Base-by-base conservation (phyloP, 2,113 vertebrate species). In the Psittacus erithacus region DNA sequence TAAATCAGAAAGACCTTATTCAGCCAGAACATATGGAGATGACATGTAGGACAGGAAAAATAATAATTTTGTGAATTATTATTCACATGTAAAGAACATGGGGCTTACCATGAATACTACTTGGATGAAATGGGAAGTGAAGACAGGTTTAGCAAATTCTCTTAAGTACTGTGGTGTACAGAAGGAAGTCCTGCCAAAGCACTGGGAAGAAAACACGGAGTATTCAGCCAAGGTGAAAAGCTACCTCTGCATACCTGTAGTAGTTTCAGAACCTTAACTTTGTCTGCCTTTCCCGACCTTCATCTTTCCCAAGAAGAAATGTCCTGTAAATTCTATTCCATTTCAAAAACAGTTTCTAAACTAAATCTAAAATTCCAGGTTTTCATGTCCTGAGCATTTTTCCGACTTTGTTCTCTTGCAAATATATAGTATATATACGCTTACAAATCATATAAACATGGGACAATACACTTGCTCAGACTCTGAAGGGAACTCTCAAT, bases 61-160 rank as follows among this genome's bases (percentile, higher is more conserved):
- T 33, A 29, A 11, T 84, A 47, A 70, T 87, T 13, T 13, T 43
- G 15, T 74, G 64, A 55, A 55, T 20, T 55, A 55, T 55, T 20
- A 55, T 33, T 55, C 53, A 20, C 31, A 20, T 55, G 35, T 67
- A 79, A 62, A 55, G 90, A 90, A 79, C 25, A 22, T 23, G 22
- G 5, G 24, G 3, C 35, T 93, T 43, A 90, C 24, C 57, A 49
- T 41, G 28, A 70, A 63, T 27, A 43, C 9, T 44, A 27, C 31
- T 44, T 62, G 10, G 33, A 41, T 1, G 0, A 44, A 70, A 13
- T 44, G 46, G 33, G 25, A 67, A 1, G 0, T 13, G 13, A 25
- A 70, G n/a, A 28, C 3, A 67, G 11, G 19, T 47, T 67, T 87
- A 24, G 10, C 31, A 90, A 63, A 57, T 75, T 67, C 31, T 81